These are phyloP conservation scores for Coboldia fuscipes DNA, from an alignment of 1,140 invertebrate genomes.

Conservation along the genomic window DNA sequence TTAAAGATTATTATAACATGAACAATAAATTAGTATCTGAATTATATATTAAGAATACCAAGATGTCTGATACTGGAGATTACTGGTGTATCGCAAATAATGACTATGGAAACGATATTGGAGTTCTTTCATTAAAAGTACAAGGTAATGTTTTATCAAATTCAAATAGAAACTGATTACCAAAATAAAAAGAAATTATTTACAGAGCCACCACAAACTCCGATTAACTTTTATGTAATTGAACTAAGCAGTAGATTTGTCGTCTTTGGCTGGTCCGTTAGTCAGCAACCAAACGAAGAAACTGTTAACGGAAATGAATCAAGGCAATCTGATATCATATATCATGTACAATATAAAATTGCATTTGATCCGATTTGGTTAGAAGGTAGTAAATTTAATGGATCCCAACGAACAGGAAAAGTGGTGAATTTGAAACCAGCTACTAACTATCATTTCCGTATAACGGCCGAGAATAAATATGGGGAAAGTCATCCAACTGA, in stretches of 20 bases:
- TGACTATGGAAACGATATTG: constrained; percentile 40
- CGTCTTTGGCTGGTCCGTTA: constrained; percentile 33
- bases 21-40: no score
- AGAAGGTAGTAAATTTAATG: no score
- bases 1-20: no score
- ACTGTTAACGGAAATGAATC: constrained; percentile 9
- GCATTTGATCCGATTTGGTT: constrained; percentile 23
- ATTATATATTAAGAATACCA: constrained; percentile 33
- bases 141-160: no score
- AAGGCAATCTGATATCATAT: constrained; percentile 30
- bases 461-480: constrained; percentile 41
- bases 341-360: constrained; percentile 39
- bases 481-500: constrained; percentile 39
- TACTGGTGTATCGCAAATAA: constrained; percentile 48
- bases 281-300: constrained; percentile 14
- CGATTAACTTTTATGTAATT: constrained; percentile 32
- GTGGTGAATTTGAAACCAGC: constrained; percentile 37
- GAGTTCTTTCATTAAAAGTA: constrained; percentile 38
- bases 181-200: no score
- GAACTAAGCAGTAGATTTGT: constrained; percentile 33
- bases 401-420: no score
- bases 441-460: constrained; percentile 38
- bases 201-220: no score
- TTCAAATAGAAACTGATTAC: no score
- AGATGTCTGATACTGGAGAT: constrained; percentile 37